phyloP scores from a whole-genome alignment of 2,797 vertebrate species.

The Helicolenus hilgendorfi region DNA sequence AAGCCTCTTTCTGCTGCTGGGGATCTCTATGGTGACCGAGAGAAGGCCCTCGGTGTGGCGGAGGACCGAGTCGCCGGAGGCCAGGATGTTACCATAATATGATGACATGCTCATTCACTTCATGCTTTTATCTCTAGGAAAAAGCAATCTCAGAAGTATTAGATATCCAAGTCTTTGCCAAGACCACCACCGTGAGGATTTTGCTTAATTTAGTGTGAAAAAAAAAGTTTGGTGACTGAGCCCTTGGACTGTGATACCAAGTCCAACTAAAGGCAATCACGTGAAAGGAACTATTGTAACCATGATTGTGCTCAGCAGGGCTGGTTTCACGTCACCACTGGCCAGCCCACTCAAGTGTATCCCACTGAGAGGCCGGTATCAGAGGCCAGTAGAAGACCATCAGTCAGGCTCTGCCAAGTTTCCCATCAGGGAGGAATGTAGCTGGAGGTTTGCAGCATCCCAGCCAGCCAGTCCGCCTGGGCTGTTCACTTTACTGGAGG shows the following conservation, averaged over 20 bases:
- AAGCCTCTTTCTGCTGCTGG: conserved; percentile 77
- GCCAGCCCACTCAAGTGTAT: conserved; percentile 25
- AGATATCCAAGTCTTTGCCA: neutral
- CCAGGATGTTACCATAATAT: conserved; percentile 62
- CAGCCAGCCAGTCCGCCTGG: neutral
- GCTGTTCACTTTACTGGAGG: neutral
- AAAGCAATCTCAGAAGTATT: neutral
- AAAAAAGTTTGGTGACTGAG: neutral
- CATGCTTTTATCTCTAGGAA: conserved; percentile 7
- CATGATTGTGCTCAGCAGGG: neutral
- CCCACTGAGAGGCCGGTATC: conserved; percentile 29
- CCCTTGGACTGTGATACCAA: neutral
- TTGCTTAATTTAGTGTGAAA: neutral
- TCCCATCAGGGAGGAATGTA: conserved; percentile 64
- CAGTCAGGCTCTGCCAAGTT: conserved; percentile 38
- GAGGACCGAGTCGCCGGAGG: conserved; percentile 47
- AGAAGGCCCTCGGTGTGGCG: conserved; percentile 26
- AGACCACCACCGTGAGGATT: neutral
- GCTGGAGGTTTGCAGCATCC: conserved; percentile 39
- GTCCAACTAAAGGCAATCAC: neutral
- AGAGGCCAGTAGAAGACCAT: conserved; percentile 36
- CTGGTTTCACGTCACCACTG: conserved; percentile 23
- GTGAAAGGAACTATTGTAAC: conserved; percentile 52
- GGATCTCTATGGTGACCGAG: conserved; percentile 74
- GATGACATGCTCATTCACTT: conserved; percentile 48